phyloP scores from a whole-genome alignment of 2,888 invertebrate species.

The Hemaris fuciformis region DNA sequence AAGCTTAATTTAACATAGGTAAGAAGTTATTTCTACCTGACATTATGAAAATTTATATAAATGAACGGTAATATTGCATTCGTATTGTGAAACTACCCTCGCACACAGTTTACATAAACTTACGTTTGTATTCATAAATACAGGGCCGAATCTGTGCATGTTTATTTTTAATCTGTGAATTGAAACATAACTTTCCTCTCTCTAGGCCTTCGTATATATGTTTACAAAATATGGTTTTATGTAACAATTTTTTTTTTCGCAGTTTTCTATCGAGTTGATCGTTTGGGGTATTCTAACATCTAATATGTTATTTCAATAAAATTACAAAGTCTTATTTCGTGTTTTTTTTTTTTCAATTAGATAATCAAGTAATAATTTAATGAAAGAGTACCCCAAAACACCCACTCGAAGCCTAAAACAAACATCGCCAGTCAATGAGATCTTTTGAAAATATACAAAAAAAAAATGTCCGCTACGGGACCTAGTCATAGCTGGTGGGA shows the following conservation, averaged over 20 bases:
- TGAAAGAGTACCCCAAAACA: slow-evolving; percentile 36
- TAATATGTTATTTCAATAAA: not conserved
- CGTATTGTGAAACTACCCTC: not conserved
- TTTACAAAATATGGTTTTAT: slow-evolving; percentile 22
- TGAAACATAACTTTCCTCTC: not conserved
- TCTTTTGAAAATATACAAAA: slow-evolving; percentile 66
- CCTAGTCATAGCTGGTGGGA: slow-evolving; percentile 73
- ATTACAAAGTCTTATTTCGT: not conserved
- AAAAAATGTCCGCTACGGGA: slow-evolving; percentile 56
- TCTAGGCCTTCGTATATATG: slow-evolving; percentile 19
- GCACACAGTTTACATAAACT: not conserved
- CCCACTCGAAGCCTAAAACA: slow-evolving; percentile 37
- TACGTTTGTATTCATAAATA: slow-evolving; percentile 5
- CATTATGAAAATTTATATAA: too few relatives aligned
- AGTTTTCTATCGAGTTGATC: slow-evolving; percentile 17
- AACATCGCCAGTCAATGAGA: slow-evolving; percentile 65
- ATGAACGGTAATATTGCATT: not conserved
- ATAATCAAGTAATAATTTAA: not conserved
- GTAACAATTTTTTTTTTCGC: slow-evolving; percentile 37
- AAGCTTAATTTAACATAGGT: not conserved
- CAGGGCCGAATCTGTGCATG: not conserved
- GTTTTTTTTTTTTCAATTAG: not conserved
- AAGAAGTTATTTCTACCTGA: not conserved
- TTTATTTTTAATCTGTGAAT: not conserved
- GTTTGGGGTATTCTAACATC: not conserved